A percentile compares a stretch with the other conserved stretches of the same genome.
Conservation (phyloP, 2,888 invertebrate species). For the Ceratothoa steindachneri region DNA sequence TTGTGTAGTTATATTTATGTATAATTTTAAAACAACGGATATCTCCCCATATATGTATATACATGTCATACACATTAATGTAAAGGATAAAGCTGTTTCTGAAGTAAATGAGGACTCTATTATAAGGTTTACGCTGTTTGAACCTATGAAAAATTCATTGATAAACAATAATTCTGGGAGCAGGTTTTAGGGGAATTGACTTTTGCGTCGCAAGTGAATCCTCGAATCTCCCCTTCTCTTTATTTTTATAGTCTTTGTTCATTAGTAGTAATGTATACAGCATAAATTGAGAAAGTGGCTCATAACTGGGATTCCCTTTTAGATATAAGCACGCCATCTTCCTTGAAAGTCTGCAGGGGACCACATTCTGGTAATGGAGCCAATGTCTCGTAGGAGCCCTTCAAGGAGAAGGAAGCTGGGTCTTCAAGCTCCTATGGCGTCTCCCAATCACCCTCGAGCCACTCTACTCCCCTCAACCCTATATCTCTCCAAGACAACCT, state of each 20-base stretch:
- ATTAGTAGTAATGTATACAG: conserved; percentile 15
- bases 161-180: background rate
- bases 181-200: conserved; percentile 6
- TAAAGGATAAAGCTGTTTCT: too few species aligned
- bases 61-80: too few species aligned
- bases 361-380: conserved; percentile 1
- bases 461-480: background rate
- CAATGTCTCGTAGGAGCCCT: conserved; percentile 1
- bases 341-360: conserved; percentile 1
- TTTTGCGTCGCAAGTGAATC: background rate
- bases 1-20: too few species aligned
- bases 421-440: too few species aligned
- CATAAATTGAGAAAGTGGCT: background rate
- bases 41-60: too few species aligned
- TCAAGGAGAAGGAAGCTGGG: background rate
- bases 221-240: background rate
- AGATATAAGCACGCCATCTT: conserved; percentile 11
- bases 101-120: too few species aligned
- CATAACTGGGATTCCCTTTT: conserved; percentile 4
- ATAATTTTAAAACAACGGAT: too few species aligned
- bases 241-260: conserved; percentile 13
- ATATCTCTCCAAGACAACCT: background rate
- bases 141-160: conserved; percentile 2
- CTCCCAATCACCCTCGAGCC: background rate
- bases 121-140: too few species aligned